A percentile compares a stretch with the other conserved stretches of the same genome.
Evolutionary conservation across 2,797 vertebrate species (phyloP).

Genomic region (Petrocephalus sullivani): DNA sequence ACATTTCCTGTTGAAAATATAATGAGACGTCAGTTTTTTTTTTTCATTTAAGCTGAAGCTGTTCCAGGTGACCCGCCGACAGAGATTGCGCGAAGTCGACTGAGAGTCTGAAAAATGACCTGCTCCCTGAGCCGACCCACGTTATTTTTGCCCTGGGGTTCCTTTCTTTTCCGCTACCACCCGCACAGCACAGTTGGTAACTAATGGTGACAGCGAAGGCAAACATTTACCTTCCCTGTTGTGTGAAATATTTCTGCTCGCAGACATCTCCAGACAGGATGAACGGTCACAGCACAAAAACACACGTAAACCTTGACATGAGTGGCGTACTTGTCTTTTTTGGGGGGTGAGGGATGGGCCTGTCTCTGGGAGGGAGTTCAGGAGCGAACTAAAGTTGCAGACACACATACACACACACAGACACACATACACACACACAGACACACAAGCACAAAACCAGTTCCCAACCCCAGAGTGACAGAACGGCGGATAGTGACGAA

Average conservation of each 20-base stretch:
- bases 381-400: slow-evolving; percentile 24
- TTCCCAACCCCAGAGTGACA: slow-evolving; percentile 52
- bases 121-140: slow-evolving; percentile 41
- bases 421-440: slow-evolving; percentile 41
- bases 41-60: background rate
- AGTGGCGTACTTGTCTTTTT: slow-evolving; percentile 18
- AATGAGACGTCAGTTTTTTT: background rate
- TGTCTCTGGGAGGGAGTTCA: slow-evolving; percentile 17
- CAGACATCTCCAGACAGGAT: slow-evolving; percentile 22
- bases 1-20: background rate
- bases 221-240: slow-evolving; percentile 60
- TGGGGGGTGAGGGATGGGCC: background rate
- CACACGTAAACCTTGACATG: slow-evolving; percentile 20
- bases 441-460: slow-evolving; percentile 45
- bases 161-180: slow-evolving; percentile 13
- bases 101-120: slow-evolving; percentile 14
- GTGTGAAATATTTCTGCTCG: slow-evolving; percentile 54
- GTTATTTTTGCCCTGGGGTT: background rate
- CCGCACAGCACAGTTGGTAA: slow-evolving; percentile 51
- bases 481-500: slow-evolving; percentile 52
- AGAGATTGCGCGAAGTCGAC: background rate
- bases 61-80: background rate
- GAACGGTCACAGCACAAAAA: slow-evolving; percentile 5
- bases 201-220: slow-evolving; percentile 63
- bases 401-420: slow-evolving; percentile 41